phyloP scores from a whole-genome alignment of 1,140 invertebrate genomes.

The Cydia amplana region DNA sequence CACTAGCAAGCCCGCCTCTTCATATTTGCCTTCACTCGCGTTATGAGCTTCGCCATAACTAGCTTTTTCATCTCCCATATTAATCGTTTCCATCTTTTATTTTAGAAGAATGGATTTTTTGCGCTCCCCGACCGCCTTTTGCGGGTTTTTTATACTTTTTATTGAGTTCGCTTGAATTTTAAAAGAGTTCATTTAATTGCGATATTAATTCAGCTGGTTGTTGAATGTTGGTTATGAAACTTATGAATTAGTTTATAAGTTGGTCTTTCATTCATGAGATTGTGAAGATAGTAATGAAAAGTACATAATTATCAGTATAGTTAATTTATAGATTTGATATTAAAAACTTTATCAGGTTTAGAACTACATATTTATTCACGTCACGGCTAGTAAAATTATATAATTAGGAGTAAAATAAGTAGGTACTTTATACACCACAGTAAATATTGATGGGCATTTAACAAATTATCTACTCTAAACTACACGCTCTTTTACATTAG shows the following conservation, averaged over 20 bases:
- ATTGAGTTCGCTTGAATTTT: constrained; percentile 4
- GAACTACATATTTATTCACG: too few relatives aligned
- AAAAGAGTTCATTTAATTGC: constrained; percentile 9
- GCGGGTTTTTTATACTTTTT: constrained; percentile 8
- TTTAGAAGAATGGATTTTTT: constrained; percentile 21
- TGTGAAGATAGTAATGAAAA: neutral
- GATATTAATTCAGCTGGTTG: neutral
- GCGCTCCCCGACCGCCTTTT: constrained; percentile 1
- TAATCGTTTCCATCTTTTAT: constrained; percentile 65
- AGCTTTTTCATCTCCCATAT: constrained; percentile 60
- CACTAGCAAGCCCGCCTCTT: constrained; percentile 35
- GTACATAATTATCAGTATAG: neutral
- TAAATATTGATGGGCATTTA: too few relatives aligned
- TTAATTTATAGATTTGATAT: too few relatives aligned
- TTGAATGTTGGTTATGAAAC: neutral
- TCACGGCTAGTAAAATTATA: too few relatives aligned
- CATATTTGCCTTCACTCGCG: constrained; percentile 61
- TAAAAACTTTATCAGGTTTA: too few relatives aligned
- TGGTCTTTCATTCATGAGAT: neutral
- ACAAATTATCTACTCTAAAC: too few relatives aligned
- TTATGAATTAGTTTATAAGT: constrained; percentile 6
- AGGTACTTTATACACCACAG: too few relatives aligned
- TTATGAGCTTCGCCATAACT: constrained; percentile 53
- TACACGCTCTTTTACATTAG: neutral
- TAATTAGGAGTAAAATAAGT: too few relatives aligned